A percentile compares a stretch with the other conserved stretches of the same genome.
phyloP scores from a whole-genome alignment of 2,888 invertebrate species.

The Mechanitis messenoides region DNA sequence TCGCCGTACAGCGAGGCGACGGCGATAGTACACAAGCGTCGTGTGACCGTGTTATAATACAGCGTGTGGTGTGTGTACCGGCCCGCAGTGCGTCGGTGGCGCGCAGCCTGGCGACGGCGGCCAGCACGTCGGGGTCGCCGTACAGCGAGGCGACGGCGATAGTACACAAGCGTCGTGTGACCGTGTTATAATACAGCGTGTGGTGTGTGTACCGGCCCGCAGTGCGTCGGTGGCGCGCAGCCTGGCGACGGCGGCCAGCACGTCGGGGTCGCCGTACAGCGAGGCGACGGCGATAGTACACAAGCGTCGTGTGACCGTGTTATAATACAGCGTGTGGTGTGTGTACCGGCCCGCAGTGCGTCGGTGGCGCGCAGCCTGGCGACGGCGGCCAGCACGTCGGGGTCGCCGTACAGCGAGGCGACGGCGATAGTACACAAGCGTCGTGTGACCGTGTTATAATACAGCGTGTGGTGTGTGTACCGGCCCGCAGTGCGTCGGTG shows the following conservation, averaged over 20 bases:
- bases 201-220: slow-evolving; percentile 25
- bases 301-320: too few species aligned
- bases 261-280: slow-evolving; percentile 40
- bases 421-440: slow-evolving; percentile 33
- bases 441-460: neutral
- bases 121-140: slow-evolving; percentile 47
- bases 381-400: slow-evolving; percentile 42
- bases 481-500: slow-evolving; percentile 30
- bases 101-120: slow-evolving; percentile 34
- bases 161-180: too few species aligned
- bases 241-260: slow-evolving; percentile 40
- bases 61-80: slow-evolving; percentile 21
- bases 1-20: slow-evolving; percentile 39
- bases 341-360: slow-evolving; percentile 32
- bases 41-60: neutral
- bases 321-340: slow-evolving; percentile 7
- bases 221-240: slow-evolving; percentile 33
- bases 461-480: slow-evolving; percentile 19
- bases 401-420: slow-evolving; percentile 38
- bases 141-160: slow-evolving; percentile 30
- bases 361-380: slow-evolving; percentile 30
- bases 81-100: slow-evolving; percentile 33
- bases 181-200: slow-evolving; percentile 6
- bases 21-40: slow-evolving; percentile 27
- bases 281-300: slow-evolving; percentile 35